Evolutionary conservation across 1,140 invertebrate species (phyloP).

Genomic region (Tetramorium simillimum): DNA sequence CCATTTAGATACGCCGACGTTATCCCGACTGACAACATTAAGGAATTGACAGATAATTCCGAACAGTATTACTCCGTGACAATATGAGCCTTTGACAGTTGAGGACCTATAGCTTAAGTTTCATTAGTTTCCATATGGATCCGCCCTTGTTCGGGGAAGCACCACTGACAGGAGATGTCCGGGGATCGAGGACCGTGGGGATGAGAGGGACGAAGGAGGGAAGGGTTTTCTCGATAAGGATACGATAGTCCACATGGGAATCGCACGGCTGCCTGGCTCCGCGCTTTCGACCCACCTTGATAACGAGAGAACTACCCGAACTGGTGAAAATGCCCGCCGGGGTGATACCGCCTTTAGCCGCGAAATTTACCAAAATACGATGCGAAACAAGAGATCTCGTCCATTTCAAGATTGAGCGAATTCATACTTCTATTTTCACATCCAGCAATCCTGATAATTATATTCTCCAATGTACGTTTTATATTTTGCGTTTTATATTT

Average conservation of each 20-base stretch:
- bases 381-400: background rate
- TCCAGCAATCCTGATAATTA: background rate
- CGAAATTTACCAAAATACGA: constrained; percentile 22
- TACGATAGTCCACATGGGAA: constrained; percentile 68
- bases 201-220: constrained; percentile 49
- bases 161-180: constrained; percentile 26
- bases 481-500: background rate
- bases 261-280: constrained; percentile 34
- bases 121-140: constrained; percentile 25
- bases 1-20: background rate
- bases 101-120: constrained; percentile 7
- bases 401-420: background rate
- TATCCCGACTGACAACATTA: constrained; percentile 20
- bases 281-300: constrained; percentile 52
- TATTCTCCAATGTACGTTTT: background rate
- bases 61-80: background rate
- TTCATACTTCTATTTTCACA: background rate
- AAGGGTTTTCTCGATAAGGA: constrained; percentile 57
- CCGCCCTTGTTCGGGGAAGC: background rate
- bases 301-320: constrained; percentile 62
- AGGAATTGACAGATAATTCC: constrained; percentile 25
- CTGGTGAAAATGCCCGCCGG: constrained; percentile 50
- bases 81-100: constrained; percentile 19
- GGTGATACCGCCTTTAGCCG: background rate
- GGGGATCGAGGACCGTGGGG: background rate